Evolutionary conservation across 2,797 vertebrate species (phyloP), one percentile per base, ranked within the genome.

Genomic region (Ctenopoma multispine): DNA sequence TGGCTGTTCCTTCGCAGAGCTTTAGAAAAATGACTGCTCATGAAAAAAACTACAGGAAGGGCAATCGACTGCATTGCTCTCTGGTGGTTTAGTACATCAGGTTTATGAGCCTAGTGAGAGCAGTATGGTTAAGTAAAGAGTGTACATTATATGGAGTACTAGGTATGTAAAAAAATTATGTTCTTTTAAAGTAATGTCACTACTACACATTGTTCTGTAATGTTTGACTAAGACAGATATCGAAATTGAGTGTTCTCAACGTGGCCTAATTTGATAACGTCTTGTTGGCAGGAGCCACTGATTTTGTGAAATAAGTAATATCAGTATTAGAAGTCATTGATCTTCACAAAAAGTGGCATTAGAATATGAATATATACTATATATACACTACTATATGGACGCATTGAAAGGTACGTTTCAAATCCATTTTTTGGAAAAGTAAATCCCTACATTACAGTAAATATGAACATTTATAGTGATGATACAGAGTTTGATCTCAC

Each of bases 401-500:
- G 46, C 31, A 77, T 69, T 8, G 43, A 20, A 77, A 14, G 20
- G n/a, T 54, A 51, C 72, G 65, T 72, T 43, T 15, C 31, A 57
- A 62, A 46, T 63, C 18, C 4, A 50, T 50, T 60, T 59, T 64
- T 36, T 5, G 17, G 36, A 9, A 8, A 43, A 34, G 21, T 20
- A 43, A 38, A 53, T 13, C 6, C 12, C 31, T 14, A 58, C 6
- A 55, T 43, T 29, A 14, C 3, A 20, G 24, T 55, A 43, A 36
- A 53, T 7, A 51, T 27, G 40, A 2, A 27, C 31, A 24, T 24
- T 31, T 38, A 66, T 6, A 40, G 18, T 20, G 31, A 50, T 18
- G 20, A 3, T 4, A 38, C 10, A 54, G 15, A 47, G 51, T 7
- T 4, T 5, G 21, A 58, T 56, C 87, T 84, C 83, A 96, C 98